Percentiles rank a stretch among this genome's conserved stretches.
phyloP scores from a whole-genome alignment of 2,888 invertebrate genomes.

The Junonia oenone region DNA sequence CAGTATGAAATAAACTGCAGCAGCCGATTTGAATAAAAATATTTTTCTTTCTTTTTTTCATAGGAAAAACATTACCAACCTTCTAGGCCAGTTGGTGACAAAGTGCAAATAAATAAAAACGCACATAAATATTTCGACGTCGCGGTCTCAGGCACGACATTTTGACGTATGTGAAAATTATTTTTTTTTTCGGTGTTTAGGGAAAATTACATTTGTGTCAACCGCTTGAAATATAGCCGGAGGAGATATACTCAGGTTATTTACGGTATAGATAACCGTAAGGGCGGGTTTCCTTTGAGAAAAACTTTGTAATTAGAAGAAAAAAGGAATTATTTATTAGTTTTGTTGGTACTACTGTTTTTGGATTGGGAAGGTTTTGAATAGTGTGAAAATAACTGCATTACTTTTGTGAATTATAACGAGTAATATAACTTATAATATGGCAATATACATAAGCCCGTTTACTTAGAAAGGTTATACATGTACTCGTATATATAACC shows the following conservation, averaged over 20 bases:
- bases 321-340: not conserved
- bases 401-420: too few species aligned
- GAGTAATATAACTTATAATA: too few species aligned
- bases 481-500: too few species aligned
- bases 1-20: too few species aligned
- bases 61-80: too few species aligned
- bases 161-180: slow-evolving; percentile 51
- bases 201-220: slow-evolving; percentile 39
- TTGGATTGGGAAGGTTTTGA: too few species aligned
- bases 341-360: not conserved
- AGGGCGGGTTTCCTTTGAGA: not conserved
- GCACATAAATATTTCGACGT: slow-evolving; percentile 48
- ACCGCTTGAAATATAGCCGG: slow-evolving; percentile 22
- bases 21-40: too few species aligned
- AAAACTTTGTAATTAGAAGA: not conserved
- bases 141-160: slow-evolving; percentile 37
- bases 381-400: too few species aligned
- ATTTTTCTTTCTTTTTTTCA: too few species aligned
- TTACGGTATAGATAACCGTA: not conserved
- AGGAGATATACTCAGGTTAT: not conserved
- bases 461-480: too few species aligned
- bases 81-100: too few species aligned
- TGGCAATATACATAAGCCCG: too few species aligned
- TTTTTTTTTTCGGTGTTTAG: slow-evolving; percentile 46
- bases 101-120: slow-evolving; percentile 38